Base-by-base conservation (phyloP, 2,113 vertebrate species). In the Dromas ardeola region DNA sequence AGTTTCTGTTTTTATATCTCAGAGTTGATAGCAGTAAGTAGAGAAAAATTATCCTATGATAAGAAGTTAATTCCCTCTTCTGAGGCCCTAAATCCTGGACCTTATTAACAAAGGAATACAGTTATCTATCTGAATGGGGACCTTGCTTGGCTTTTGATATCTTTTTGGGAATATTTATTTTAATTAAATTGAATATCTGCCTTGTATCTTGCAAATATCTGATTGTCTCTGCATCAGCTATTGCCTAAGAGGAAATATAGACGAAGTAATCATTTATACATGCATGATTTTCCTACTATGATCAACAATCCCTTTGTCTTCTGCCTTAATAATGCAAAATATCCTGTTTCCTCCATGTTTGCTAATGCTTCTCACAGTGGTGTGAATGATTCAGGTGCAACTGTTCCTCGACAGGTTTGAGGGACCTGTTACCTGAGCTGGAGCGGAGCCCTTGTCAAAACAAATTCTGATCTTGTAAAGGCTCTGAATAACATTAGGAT, bases 161-260 rank as follows among this genome's bases (percentile, higher is more conserved):
- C 65, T 97, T 95, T 97, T 85, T 5, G 62, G 73, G 73, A 93
- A 93, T 94, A 95, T 93, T 95, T 95, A 89, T 91, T 95, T 93
- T 95, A 97, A 97, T 97, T 97, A 91, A 96, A 94, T 53, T 85
- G 43, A 80, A 65, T 96, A 95, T 95, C 93, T 94, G n/a, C 32
- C 81, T 91, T 95, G 93, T 95, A 88, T 97, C 93, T 91, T 94
- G 25, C 70, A 95, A 93, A 91, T 91, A 94, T 94, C 91, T 93
- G 86, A 82, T 96, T 91, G 80, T 93, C 74, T 82, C 78, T 87
- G 81, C 73, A 85, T 89, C 91, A 91, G 23, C 53, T 87, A 66
- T 86, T 95, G 86, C 86, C 78, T 91, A 93, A 89, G 73, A 97
- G 78, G 86, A 96, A 97, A 93, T 80, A 95, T 14, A 94, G 86